phyloP scores from a whole-genome alignment of 2,113 vertebrate species.

The Dicaeum eximium region DNA sequence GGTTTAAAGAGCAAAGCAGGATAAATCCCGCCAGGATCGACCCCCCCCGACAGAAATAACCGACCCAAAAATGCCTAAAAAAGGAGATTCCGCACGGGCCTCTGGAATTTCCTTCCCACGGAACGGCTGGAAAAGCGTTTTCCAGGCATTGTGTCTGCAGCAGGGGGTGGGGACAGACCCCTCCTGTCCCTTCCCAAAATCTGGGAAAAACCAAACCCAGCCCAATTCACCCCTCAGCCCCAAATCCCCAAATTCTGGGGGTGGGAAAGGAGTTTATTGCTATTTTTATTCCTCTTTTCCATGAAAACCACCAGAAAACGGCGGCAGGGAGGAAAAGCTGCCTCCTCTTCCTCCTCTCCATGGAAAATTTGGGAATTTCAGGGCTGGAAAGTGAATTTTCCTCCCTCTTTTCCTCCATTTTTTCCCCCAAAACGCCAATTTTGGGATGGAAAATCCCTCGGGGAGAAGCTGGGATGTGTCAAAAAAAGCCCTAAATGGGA shows the following conservation, averaged over 20 bases:
- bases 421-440: not conserved
- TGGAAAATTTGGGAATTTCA: not conserved
- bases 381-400: not conserved
- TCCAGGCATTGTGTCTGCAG: not conserved
- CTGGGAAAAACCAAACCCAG: not conserved
- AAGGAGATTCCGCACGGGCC: not conserved
- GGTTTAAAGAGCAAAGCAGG: no score
- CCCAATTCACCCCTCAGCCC: not conserved
- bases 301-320: rapidly evolving
- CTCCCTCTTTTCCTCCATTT: rapidly evolving
- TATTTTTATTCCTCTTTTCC: not conserved
- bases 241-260: rapidly evolving
- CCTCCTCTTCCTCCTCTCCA: rapidly evolving
- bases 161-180: not conserved
- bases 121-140: not conserved
- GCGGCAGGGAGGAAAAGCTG: not conserved
- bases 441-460: rapidly evolving
- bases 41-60: not conserved
- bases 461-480: not conserved
- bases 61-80: not conserved
- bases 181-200: not conserved
- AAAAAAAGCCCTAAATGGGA: no score
- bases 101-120: constrained; percentile 1
- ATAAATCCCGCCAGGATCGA: not conserved
- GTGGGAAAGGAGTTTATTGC: not conserved